A percentile compares a stretch with the other conserved stretches of the same genome.
Evolutionary conservation across 1,140 invertebrate genomes (phyloP).

Genomic region (Platorchestia sp.): DNA sequence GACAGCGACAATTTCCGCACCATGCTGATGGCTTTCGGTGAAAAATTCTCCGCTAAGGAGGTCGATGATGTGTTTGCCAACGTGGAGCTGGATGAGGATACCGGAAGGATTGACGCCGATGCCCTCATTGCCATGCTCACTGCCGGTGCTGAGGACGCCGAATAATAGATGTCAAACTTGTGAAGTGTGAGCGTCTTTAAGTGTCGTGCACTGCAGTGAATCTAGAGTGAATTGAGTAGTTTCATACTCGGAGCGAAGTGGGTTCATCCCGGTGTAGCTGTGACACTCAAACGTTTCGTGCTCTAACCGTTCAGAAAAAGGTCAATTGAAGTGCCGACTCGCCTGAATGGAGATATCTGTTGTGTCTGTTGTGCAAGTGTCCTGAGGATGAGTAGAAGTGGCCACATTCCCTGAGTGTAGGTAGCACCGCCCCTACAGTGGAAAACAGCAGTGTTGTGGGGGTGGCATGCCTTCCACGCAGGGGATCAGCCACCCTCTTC

Average conservation of each 20-base stretch:
- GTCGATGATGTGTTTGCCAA: slow-evolving; percentile 95
- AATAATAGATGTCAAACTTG: slow-evolving; percentile 73
- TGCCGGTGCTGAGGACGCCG: slow-evolving; percentile 83
- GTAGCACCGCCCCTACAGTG: slow-evolving; percentile 52
- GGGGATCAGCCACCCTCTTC: slow-evolving; percentile 42
- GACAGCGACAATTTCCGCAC: slow-evolving; percentile 83
- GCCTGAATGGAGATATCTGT: slow-evolving; percentile 1
- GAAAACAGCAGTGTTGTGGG: slow-evolving; percentile 54
- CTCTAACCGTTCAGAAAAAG: neutral
- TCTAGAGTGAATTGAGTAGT: neutral
- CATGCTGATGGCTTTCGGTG: slow-evolving; percentile 94
- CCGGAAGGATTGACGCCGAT: slow-evolving; percentile 91
- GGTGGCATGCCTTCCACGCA: slow-evolving; percentile 39
- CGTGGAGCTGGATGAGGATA: slow-evolving; percentile 93
- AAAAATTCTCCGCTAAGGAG: slow-evolving; percentile 94
- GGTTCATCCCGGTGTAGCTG: slow-evolving; percentile 22
- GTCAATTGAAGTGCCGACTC: neutral
- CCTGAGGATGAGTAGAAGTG: slow-evolving; percentile 46
- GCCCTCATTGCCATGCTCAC: slow-evolving; percentile 90
- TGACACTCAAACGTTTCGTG: slow-evolving; percentile 22
- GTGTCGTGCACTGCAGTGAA: slow-evolving; percentile 8
- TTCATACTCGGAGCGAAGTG: neutral
- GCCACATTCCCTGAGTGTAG: slow-evolving; percentile 48
- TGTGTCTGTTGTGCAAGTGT: slow-evolving; percentile 16
- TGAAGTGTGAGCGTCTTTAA: neutral